A percentile compares a stretch with the other conserved stretches of the same genome.
phyloP scores from a whole-genome alignment of 2,888 invertebrate genomes.

The Lycaena phlaeas region DNA sequence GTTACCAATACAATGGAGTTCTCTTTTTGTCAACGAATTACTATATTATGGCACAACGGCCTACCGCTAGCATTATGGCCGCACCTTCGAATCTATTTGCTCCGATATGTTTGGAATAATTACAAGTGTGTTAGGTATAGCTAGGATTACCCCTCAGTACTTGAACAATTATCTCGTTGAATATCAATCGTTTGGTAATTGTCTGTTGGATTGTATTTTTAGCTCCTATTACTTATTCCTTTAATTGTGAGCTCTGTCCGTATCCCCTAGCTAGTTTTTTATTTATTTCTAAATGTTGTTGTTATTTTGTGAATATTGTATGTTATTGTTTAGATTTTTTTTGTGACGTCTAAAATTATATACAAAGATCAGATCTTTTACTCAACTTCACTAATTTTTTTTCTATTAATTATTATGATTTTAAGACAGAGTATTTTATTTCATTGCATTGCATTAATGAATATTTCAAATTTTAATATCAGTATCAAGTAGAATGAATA shows the following conservation, averaged over 20 bases:
- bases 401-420: no score
- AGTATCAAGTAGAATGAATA: no score
- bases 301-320: not conserved
- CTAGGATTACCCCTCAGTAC: not conserved
- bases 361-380: no score
- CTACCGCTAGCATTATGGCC: conserved; percentile 22
- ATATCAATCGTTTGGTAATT: conserved; percentile 9
- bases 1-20: conserved; percentile 33
- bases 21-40: conserved; percentile 42
- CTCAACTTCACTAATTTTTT: no score
- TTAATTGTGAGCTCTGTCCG: conserved; percentile 5
- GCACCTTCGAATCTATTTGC: conserved; percentile 24
- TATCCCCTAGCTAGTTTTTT: not conserved
- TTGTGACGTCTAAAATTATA: no score
- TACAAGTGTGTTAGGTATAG: not conserved
- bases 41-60: conserved; percentile 32
- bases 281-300: not conserved
- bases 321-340: conserved; percentile 1
- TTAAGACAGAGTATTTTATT: no score
- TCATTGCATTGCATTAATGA: no score
- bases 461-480: no score
- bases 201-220: conserved; percentile 15
- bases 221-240: conserved; percentile 8
- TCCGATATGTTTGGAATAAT: not conserved
- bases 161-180: conserved; percentile 9